phyloP scores from a whole-genome alignment of 2,797 vertebrate species.

The Enteromius treurensis region DNA sequence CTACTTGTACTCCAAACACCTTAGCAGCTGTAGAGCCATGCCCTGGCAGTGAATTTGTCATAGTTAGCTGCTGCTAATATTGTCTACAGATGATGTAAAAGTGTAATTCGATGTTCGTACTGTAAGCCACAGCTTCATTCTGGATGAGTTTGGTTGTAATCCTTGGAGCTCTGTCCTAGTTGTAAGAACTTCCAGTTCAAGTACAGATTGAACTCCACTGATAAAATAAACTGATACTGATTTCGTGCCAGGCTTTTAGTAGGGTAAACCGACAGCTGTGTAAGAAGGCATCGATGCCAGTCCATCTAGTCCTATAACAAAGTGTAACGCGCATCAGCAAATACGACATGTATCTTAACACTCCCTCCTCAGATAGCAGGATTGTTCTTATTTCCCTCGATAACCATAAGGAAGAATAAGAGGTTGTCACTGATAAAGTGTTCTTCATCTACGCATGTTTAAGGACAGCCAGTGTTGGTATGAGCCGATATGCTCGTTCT shows the following conservation, averaged over 20 bases:
- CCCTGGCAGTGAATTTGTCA: not conserved
- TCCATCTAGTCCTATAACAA: not conserved
- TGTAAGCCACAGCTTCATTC: not conserved
- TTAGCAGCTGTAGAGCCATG: not conserved
- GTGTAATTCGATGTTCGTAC: not conserved
- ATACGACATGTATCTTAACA: not conserved
- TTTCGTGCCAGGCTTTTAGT: not conserved
- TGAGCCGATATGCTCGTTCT: not conserved
- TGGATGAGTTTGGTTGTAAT: not conserved
- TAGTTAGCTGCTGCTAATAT: not conserved
- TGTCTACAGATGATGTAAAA: conserved; percentile 7
- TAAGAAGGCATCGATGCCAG: not conserved
- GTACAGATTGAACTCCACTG: conserved; percentile 27
- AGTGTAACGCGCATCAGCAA: not conserved
- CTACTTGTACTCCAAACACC: not conserved
- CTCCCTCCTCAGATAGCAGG: not conserved
- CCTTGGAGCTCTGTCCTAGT: conserved; percentile 21
- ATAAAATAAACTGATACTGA: conserved; percentile 1
- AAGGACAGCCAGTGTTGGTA: not conserved
- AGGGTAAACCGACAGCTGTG: not conserved
- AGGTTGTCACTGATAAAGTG: not conserved
- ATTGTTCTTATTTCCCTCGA: not conserved
- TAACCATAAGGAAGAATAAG: not conserved
- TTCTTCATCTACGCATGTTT: conserved; percentile 13
- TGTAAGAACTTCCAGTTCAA: conserved; percentile 7